Base-by-base conservation (phyloP, 1,140 invertebrate genomes). In the Macrobrachium nipponense region DNA sequence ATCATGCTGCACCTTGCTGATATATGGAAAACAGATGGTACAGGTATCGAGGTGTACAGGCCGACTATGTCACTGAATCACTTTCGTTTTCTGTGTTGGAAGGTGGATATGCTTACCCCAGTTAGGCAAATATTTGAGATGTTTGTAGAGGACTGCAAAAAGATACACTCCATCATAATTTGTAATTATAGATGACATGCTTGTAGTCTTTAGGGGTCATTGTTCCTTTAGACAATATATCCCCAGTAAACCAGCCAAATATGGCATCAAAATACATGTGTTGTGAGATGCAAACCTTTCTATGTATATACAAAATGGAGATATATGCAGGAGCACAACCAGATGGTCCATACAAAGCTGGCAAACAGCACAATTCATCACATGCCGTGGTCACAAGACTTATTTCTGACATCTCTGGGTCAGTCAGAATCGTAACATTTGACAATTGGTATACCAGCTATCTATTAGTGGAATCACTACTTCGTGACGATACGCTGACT, bases 371-470 rank as follows among this genome's bases (percentile, higher is more conserved):
- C 5, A 80, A 85, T 73, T 36, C 61, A 58, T n/a, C 80, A 64
- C n/a, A 76, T 4, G 76, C 84, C 51, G 72, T 88, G 51, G 88
- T 88, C 17, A 58, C 61, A 80, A 79, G 81, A 66, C 73, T 89
- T 58, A 81, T 72, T 10, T 18, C 60, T 43, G 15, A n/a, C 18
- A 76, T 89, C 59, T 87, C 59, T 59, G 79, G 86, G 51, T 78
- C 80, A 18, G 62, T 58, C 14, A 75, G 87, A 61, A 88, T 85
- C 79, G 60, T 89, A 0, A 88, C 83, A 36, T 58, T 43, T 18
- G 89, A 89, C 76, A 89, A 89, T 62, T 88, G 61, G n/a, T 89
- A 84, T 84, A 82, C 87, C 36, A 79, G 68, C 8, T 59, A 77
- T 8, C 61, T 61, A 86, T 81, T 89, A 62, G 73, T 73, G 44